phyloP scores from a whole-genome alignment of 2,113 vertebrate species.

The Lagopus muta region DNA sequence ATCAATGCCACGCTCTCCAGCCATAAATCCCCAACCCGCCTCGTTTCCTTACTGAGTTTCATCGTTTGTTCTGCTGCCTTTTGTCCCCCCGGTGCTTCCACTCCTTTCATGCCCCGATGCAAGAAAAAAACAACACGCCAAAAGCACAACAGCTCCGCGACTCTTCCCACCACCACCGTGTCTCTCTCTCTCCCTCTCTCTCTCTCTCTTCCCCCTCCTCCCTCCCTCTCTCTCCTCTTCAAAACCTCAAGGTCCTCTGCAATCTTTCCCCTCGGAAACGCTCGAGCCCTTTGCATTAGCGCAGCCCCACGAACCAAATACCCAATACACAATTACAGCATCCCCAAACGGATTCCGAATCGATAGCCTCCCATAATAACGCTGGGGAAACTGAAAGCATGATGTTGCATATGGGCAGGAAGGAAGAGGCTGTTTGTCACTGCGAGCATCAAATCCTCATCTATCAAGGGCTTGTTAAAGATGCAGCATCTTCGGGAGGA shows the following conservation, averaged over 20 bases:
- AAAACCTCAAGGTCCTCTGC: constrained; percentile 73
- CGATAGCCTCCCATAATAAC: constrained; percentile 90
- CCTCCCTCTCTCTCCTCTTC: constrained; percentile 31
- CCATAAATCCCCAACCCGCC: constrained; percentile 70
- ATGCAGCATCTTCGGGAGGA: constrained; percentile 48
- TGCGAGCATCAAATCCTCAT: constrained; percentile 77
- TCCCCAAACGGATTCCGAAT: constrained; percentile 87
- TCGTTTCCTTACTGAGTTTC: constrained; percentile 79
- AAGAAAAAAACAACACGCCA: constrained; percentile 22
- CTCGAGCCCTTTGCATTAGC: constrained; percentile 71
- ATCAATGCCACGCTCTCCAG: constrained; percentile 68
- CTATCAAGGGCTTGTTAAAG: constrained; percentile 76
- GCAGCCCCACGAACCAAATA: constrained; percentile 73
- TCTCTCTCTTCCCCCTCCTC: background rate
- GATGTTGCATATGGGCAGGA: constrained; percentile 82
- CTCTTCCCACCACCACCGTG: constrained; percentile 55
- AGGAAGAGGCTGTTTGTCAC: constrained; percentile 89
- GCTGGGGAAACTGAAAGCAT: constrained; percentile 82
- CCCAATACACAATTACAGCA: constrained; percentile 86
- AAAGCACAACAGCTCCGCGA: constrained; percentile 56
- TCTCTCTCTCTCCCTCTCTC: constrained; percentile 7
- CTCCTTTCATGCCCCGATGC: constrained; percentile 72
- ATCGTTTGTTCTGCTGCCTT: constrained; percentile 74
- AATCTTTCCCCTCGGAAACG: constrained; percentile 73
- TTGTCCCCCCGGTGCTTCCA: constrained; percentile 70